Conservation (phyloP, 2,113 vertebrate species). For the Cololabis saira region DNA sequence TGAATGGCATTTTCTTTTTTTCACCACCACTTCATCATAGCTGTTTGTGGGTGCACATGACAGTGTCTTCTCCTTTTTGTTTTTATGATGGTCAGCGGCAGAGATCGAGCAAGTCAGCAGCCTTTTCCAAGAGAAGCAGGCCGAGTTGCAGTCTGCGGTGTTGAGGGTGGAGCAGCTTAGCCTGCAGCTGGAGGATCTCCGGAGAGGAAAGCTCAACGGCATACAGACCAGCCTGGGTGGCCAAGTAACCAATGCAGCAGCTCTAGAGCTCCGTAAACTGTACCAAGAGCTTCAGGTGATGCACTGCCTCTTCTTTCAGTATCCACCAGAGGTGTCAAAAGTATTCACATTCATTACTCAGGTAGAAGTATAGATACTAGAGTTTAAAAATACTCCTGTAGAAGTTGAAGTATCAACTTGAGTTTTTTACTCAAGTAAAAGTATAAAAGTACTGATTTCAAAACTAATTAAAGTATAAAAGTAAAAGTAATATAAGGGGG, state of each 20-base stretch:
- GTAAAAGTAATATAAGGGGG: too few relatives aligned
- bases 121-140: conserved; percentile 98
- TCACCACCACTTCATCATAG: not conserved
- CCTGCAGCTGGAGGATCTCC: conserved; percentile 93
- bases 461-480: too few relatives aligned
- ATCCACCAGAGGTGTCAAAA: too few relatives aligned
- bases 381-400: too few relatives aligned
- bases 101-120: conserved; percentile 97
- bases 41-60: not conserved
- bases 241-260: conserved; percentile 89
- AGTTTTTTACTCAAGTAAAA: too few relatives aligned
- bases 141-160: conserved; percentile 93
- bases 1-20: too few relatives aligned
- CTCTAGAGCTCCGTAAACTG: conserved; percentile 92
- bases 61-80: not conserved
- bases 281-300: conserved; percentile 96
- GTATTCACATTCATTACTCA: too few relatives aligned
- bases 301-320: not conserved
- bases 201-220: conserved; percentile 92
- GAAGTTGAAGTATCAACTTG: too few relatives aligned
- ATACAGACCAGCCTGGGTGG: conserved; percentile 88
- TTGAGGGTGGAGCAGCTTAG: conserved; percentile 96
- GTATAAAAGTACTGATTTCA: too few relatives aligned
- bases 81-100: conserved; percentile 80
- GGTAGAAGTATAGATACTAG: too few relatives aligned